Percentiles rank a stretch among this genome's conserved stretches.
Evolutionary conservation across 2,888 invertebrate genomes (phyloP).

Genomic region (Anarsia innoxiella): DNA sequence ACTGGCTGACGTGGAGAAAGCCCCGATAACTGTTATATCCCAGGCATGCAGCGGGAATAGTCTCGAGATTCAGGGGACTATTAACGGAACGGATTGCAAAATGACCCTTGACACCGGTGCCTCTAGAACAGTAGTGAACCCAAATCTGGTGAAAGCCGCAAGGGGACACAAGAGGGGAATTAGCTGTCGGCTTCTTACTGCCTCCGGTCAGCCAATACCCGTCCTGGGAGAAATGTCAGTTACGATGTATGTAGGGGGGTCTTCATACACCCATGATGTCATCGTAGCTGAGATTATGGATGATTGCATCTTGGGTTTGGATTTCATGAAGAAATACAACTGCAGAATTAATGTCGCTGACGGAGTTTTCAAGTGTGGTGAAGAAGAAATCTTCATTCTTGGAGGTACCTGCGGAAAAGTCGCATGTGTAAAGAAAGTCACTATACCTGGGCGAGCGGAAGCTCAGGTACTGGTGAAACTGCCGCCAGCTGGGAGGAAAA

Average conservation of each 20-base stretch:
- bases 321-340: slow-evolving; percentile 1
- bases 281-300: slow-evolving; percentile 1
- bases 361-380: background rate
- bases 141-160: background rate
- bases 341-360: background rate
- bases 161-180: background rate
- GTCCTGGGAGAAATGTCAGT: background rate
- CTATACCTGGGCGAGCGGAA: background rate
- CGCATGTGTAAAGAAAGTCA: background rate
- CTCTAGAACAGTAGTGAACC: background rate
- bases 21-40: background rate
- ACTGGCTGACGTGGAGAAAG: background rate
- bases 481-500: background rate
- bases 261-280: background rate
- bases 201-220: slow-evolving; percentile 1
- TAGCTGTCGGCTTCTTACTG: background rate
- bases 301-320: background rate
- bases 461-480: background rate
- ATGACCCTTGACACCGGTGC: slow-evolving; percentile 1
- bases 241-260: background rate
- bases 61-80: background rate
- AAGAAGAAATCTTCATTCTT: background rate
- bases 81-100: background rate
- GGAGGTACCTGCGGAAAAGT: background rate
- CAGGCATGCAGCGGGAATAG: background rate